Evolutionary conservation across 64 coral and sea anemone genomes (phyloP), one percentile per base, ranked within the genome.

Genomic region (Montipora cactus): DNA sequence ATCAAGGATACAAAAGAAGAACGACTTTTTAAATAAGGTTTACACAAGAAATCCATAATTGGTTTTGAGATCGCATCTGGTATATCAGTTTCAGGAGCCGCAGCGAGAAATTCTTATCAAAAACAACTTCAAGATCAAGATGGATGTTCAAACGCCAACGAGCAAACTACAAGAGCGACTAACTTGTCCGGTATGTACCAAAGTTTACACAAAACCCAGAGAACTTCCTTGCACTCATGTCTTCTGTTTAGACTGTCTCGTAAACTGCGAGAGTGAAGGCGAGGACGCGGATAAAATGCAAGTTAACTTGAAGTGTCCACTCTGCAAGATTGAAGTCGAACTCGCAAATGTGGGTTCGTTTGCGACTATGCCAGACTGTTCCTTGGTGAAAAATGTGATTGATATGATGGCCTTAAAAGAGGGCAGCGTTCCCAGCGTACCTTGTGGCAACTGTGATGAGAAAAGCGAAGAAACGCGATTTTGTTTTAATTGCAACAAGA

Each of bases 181-280:
- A 15, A 97, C 95, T 59, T 97, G 95, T 55, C 47, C 83, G 70
- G 37, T 92, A 28, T 97, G 95, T 94, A 45, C 69, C n/a, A 78
- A 89, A 47, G 19, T 88, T 47, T 97, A 94, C 64, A 92, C 80
- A 83, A 88, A 94, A 44, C 95, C 95, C 57, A 97, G 95, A 62
- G 80, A 72, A 20, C 49, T 97, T 49, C 95, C 84, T 49, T 97
- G 95, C 48, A 78, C 94, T 76, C 95, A 97, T 12, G 88, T 84
- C 19, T 92, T 97, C 44, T 97, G 95, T 44, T 88, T 90, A 73
- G 72, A 74, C 8, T 97, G 95, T 74, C 81, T 97, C 15, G 94
- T 92, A 22, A 79, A 78, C 44, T 72, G 68, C 18, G 82, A 46
- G 47, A n/a, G 46, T 8, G 16, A 59, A 47, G 68, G 68, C 16